Evolutionary conservation across 2,797 vertebrate genomes (phyloP).

Genomic region (Manis pentadactyla): DNA sequence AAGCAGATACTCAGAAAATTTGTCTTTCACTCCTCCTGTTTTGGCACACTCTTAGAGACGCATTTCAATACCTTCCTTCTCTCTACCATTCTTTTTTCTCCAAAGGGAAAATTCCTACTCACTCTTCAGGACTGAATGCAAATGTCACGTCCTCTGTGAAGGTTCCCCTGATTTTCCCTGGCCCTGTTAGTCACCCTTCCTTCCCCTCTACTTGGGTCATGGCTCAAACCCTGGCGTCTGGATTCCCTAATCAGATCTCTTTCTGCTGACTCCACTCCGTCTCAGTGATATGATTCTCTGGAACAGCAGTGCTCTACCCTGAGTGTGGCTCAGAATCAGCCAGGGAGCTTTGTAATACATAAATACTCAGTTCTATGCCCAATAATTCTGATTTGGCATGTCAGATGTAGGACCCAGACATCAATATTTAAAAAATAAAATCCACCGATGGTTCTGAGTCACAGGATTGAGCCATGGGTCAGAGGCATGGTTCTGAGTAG

Average conservation of each 20-base stretch:
- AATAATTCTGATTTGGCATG: background rate
- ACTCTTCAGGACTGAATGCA: background rate
- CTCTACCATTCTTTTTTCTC: background rate
- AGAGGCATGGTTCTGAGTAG: background rate
- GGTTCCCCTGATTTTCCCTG: background rate
- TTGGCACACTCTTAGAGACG: background rate
- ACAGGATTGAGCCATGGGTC: background rate
- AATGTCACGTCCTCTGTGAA: background rate
- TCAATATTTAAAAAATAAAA: background rate
- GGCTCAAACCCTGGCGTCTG: background rate
- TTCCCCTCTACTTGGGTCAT: background rate
- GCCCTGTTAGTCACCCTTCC: background rate
- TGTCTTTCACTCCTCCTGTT: background rate
- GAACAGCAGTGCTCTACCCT: background rate
- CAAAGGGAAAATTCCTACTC: background rate
- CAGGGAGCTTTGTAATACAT: background rate
- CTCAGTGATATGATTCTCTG: background rate
- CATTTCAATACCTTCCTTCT: background rate
- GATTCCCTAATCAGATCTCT: background rate
- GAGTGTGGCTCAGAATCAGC: background rate
- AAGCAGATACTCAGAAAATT: background rate
- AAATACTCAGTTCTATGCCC: background rate
- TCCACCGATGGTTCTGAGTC: background rate
- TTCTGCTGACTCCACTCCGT: background rate
- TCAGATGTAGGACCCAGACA: background rate